phyloP scores from a whole-genome alignment of 2,113 vertebrate genomes.

The Taxidea taxus region DNA sequence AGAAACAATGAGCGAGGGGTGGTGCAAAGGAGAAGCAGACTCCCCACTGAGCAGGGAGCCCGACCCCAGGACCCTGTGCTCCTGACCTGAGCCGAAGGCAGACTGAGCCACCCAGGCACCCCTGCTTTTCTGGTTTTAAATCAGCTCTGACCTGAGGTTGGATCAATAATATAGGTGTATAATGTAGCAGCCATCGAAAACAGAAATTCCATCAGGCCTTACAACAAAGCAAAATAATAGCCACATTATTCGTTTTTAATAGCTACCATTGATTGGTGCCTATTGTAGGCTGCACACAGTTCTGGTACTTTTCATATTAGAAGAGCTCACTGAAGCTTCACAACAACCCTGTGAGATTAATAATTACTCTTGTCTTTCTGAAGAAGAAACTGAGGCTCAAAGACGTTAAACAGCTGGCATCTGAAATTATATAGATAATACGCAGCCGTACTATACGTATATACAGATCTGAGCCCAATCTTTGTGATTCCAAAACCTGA shows the following conservation, averaged over 20 bases:
- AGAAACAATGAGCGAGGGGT: no score
- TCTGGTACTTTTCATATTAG: background rate
- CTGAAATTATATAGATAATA: background rate
- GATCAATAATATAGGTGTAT: background rate
- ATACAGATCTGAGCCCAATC: background rate
- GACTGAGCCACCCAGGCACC: background rate
- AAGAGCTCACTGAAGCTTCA: background rate
- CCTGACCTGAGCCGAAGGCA: background rate
- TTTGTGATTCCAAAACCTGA: background rate
- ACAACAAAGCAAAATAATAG: conserved; percentile 29
- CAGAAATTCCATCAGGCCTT: background rate
- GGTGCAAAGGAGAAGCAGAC: background rate
- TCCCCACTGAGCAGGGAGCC: background rate
- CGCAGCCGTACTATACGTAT: background rate
- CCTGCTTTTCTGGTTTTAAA: conserved; percentile 1
- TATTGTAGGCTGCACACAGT: background rate
- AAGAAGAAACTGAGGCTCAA: background rate
- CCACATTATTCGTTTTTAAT: background rate
- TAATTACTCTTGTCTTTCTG: background rate
- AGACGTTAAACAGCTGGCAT: background rate
- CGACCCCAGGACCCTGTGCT: background rate
- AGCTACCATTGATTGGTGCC: background rate
- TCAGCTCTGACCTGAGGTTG: background rate
- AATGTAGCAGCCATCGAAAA: background rate
- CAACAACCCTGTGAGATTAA: background rate